Evolutionary conservation across 2,888 invertebrate genomes (phyloP).

Genomic region (Ophonus ardosiacus): DNA sequence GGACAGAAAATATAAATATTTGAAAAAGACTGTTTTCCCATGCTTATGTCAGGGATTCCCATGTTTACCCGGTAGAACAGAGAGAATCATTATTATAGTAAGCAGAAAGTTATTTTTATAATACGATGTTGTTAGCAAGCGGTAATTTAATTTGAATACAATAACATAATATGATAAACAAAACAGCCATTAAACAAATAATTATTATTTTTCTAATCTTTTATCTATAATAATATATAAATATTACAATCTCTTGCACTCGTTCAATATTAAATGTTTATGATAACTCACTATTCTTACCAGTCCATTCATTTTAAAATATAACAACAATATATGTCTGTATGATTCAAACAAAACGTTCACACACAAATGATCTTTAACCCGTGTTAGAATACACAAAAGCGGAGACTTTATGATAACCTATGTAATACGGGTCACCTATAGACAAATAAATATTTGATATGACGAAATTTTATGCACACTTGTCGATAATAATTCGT

Average conservation of each 20-base stretch:
- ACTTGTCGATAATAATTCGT: neutral
- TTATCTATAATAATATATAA: neutral
- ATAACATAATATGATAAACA: too few species aligned
- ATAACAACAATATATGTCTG: neutral
- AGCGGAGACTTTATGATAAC: constrained; percentile 7
- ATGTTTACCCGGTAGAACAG: too few species aligned
- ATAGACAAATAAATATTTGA: constrained; percentile 10
- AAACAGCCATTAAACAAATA: too few species aligned
- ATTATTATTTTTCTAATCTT: too few species aligned
- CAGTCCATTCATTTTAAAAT: neutral
- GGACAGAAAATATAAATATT: too few species aligned
- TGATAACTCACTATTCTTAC: neutral
- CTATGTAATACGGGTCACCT: constrained; percentile 7
- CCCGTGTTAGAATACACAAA: neutral
- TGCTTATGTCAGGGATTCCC: too few species aligned
- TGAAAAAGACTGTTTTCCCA: too few species aligned
- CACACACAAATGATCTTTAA: constrained; percentile 12
- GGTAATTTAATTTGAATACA: too few species aligned
- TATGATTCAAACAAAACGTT: neutral
- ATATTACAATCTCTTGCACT: neutral
- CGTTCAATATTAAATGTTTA: neutral
- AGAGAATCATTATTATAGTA: too few species aligned
- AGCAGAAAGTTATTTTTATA: too few species aligned
- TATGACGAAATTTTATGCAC: neutral
- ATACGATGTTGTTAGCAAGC: too few species aligned